phyloP scores from a whole-genome alignment of 2,113 vertebrate genomes.

The Illadopsis cleaveri region DNA sequence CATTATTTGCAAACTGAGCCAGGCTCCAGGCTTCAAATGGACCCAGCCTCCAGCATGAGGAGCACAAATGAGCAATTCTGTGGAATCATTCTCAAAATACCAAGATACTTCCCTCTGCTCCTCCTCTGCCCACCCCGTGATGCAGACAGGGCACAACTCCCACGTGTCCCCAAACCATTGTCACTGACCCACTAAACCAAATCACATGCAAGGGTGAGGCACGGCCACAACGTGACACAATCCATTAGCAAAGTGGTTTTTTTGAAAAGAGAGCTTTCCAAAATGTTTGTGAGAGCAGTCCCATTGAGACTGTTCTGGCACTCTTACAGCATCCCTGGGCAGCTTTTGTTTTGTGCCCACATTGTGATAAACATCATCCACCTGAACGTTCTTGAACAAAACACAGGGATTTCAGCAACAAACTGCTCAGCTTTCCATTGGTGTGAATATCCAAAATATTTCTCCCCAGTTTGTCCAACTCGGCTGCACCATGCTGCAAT shows the following conservation, averaged over 20 bases:
- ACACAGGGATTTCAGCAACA: background rate
- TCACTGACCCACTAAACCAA: slow-evolving; percentile 38
- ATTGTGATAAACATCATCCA: background rate
- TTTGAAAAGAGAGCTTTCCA: slow-evolving; percentile 43
- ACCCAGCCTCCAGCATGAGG: background rate
- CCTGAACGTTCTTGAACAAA: slow-evolving; percentile 41
- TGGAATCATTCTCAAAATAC: background rate
- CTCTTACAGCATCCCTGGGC: background rate
- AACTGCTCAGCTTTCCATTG: background rate
- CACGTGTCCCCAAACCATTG: background rate
- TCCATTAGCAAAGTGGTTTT: background rate
- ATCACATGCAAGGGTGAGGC: slow-evolving; percentile 25
- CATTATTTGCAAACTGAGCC: background rate
- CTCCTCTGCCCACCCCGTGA: background rate
- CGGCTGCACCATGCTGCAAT: background rate
- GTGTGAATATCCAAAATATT: background rate
- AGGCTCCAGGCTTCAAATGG: background rate
- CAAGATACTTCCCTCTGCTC: accelerated
- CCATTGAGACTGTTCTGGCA: slow-evolving; percentile 29
- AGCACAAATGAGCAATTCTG: background rate
- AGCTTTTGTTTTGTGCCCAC: slow-evolving; percentile 7
- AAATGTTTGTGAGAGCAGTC: slow-evolving; percentile 41
- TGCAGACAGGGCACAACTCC: background rate
- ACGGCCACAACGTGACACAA: background rate
- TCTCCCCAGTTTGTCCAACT: background rate